Percentiles rank a stretch among this genome's conserved stretches.
Conservation (phyloP, 2,797 vertebrate genomes). For the Picus viridis region DNA sequence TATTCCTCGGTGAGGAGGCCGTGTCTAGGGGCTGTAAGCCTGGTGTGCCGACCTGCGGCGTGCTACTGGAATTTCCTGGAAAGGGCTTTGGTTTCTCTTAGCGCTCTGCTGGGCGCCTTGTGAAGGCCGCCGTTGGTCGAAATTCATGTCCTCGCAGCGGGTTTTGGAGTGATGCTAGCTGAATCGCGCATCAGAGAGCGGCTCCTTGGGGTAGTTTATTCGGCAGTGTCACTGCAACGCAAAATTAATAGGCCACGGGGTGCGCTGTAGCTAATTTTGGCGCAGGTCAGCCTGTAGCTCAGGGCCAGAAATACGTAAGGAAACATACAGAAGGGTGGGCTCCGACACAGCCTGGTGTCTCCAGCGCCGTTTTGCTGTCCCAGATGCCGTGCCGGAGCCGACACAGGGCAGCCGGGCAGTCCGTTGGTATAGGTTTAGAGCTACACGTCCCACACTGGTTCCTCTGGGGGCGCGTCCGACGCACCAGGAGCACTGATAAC, state of each 20-base stretch:
- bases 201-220: rapidly evolving
- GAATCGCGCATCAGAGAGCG: rapidly evolving
- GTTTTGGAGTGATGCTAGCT: rapidly evolving
- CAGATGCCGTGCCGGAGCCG: rapidly evolving
- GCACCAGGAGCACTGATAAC: background rate
- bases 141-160: rapidly evolving
- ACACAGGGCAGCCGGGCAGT: background rate
- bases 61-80: background rate
- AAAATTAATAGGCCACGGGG: rapidly evolving
- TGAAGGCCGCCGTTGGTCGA: background rate
- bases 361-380: rapidly evolving
- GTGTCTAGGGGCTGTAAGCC: background rate
- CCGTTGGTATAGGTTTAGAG: too few relatives aligned
- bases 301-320: rapidly evolving
- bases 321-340: rapidly evolving
- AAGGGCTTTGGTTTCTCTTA: rapidly evolving
- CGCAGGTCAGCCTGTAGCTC: too few relatives aligned
- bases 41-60: background rate
- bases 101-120: background rate
- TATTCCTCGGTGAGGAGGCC: rapidly evolving
- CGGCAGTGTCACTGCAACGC: rapidly evolving
- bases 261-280: rapidly evolving
- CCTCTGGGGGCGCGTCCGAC: rapidly evolving
- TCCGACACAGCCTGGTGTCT: too few relatives aligned
- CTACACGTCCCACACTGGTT: rapidly evolving